phyloP scores from a whole-genome alignment of 2,888 invertebrate genomes.

The Leucania comma region DNA sequence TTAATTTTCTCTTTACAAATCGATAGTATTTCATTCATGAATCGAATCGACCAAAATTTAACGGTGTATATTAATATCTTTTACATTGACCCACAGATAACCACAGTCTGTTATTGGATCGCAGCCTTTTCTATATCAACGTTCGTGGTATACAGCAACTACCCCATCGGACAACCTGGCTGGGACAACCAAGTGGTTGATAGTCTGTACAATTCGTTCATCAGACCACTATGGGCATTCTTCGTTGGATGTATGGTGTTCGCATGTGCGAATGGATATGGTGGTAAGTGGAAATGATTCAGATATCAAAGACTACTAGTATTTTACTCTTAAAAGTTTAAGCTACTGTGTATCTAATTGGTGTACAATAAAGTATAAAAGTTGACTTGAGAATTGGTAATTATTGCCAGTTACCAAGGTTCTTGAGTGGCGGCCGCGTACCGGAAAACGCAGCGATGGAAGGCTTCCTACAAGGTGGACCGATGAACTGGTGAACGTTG shows the following conservation, averaged over 20 bases:
- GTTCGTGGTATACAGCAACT: slow-evolving; percentile 58
- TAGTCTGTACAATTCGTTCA: slow-evolving; percentile 72
- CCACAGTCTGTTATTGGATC: slow-evolving; percentile 60
- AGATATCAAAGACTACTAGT: background rate
- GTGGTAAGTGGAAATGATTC: slow-evolving; percentile 71
- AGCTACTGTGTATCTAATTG: too few species aligned
- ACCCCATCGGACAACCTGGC: slow-evolving; percentile 61
- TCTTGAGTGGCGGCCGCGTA: too few species aligned
- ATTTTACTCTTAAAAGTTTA: background rate
- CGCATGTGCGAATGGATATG: slow-evolving; percentile 80
- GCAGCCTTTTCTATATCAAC: slow-evolving; percentile 49
- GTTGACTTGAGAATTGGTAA: background rate
- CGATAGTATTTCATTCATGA: too few species aligned
- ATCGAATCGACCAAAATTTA: too few species aligned
- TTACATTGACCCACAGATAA: slow-evolving; percentile 43
- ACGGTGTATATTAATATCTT: background rate
- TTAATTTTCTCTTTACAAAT: too few species aligned
- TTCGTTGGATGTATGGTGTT: slow-evolving; percentile 80
- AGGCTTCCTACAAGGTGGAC: too few species aligned
- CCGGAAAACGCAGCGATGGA: too few species aligned
- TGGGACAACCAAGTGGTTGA: slow-evolving; percentile 68
- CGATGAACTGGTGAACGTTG: too few species aligned
- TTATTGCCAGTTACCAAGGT: too few species aligned
- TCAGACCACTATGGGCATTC: slow-evolving; percentile 78
- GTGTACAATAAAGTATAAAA: too few species aligned